phyloP scores from a whole-genome alignment of 2,113 vertebrate species.

The Pseudopipra pipra region DNA sequence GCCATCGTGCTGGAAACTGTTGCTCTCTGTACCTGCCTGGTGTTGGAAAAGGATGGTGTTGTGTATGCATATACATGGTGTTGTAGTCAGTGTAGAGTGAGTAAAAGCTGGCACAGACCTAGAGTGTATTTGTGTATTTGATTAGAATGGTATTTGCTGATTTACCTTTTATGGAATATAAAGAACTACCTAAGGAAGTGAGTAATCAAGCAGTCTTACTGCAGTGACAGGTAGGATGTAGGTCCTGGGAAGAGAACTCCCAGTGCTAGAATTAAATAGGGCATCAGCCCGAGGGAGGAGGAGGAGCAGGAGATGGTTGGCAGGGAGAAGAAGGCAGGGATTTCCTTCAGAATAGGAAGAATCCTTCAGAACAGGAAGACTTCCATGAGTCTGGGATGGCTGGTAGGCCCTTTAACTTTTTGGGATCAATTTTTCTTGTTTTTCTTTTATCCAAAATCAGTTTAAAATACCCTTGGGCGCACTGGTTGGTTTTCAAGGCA shows the following conservation, averaged over 20 bases:
- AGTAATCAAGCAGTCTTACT: background rate
- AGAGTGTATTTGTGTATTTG: conserved; percentile 17
- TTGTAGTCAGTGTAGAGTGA: background rate
- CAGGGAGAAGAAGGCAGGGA: background rate
- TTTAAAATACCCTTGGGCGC: background rate
- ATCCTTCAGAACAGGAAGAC: background rate
- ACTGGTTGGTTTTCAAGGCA: background rate
- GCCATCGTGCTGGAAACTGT: fast-evolving
- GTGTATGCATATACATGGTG: background rate
- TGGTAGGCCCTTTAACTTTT: background rate
- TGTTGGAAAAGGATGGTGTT: background rate
- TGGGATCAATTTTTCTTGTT: background rate
- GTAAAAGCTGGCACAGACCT: conserved; percentile 9
- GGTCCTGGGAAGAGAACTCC: background rate
- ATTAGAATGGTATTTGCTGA: conserved; percentile 43
- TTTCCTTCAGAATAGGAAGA: background rate
- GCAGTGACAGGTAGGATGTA: background rate
- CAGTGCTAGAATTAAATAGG: background rate
- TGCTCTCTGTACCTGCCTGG: background rate
- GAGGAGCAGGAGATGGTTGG: background rate
- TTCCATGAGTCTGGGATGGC: background rate
- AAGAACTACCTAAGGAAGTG: background rate
- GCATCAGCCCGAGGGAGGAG: background rate
- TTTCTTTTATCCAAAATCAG: background rate
- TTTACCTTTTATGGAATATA: conserved; percentile 22